Percentiles rank a stretch among this genome's conserved stretches.
Evolutionary conservation across 2,888 invertebrate species (phyloP).

Genomic region (Epicampocera succincta): DNA sequence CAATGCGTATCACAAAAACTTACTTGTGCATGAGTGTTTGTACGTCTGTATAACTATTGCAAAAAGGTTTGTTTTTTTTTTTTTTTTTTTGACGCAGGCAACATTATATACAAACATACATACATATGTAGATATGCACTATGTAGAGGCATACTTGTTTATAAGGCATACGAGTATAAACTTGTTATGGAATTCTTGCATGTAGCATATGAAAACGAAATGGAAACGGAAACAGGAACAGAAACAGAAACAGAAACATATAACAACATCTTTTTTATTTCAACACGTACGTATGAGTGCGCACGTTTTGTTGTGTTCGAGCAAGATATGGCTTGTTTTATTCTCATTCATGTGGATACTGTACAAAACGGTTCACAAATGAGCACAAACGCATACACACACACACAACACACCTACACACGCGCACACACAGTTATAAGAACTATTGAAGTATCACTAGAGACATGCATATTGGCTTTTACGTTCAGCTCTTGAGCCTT

Average conservation of each 20-base stretch:
- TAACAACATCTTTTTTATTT: constrained; percentile 41
- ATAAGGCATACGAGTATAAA: too few relatives aligned
- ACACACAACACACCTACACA: too few relatives aligned
- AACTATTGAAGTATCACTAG: constrained; percentile 38
- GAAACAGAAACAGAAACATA: constrained; percentile 59
- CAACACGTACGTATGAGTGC: constrained; percentile 41
- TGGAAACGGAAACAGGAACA: constrained; percentile 63
- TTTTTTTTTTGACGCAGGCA: background rate
- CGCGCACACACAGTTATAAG: constrained; percentile 7
- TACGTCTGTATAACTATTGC: too few relatives aligned
- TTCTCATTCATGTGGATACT: constrained; percentile 31
- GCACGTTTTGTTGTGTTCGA: constrained; percentile 18
- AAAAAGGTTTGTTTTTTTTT: too few relatives aligned
- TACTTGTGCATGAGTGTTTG: background rate
- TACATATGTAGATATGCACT: background rate
- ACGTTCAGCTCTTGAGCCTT: constrained; percentile 25
- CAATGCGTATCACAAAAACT: background rate
- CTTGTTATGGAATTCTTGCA: background rate
- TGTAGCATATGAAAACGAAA: constrained; percentile 58
- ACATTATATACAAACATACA: background rate
- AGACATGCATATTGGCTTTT: constrained; percentile 41
- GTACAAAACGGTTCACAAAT: constrained; percentile 26
- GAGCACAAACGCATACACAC: background rate
- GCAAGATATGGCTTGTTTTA: background rate
- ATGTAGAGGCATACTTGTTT: too few relatives aligned